Percentiles rank a stretch among this genome's conserved stretches.
Evolutionary conservation across 1,140 invertebrate species (phyloP).

Genomic region (Sitophilus oryzae): DNA sequence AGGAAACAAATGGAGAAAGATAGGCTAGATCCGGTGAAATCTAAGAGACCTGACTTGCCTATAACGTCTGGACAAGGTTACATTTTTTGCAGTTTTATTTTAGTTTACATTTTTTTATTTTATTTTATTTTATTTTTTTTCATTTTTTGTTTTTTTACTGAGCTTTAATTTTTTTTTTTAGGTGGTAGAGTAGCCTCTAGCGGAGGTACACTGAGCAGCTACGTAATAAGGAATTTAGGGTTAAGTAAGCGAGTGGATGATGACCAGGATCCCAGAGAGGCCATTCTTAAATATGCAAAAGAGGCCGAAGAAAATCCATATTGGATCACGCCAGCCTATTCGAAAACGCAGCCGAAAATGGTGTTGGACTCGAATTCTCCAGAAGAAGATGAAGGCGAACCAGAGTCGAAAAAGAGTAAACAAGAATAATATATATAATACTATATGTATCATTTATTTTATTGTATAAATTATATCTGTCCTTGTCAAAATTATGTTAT

Average conservation of each 20-base stretch:
- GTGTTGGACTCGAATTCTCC: conserved; percentile 26
- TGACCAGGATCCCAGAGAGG: conserved; percentile 93
- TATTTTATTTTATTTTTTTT: too few relatives aligned
- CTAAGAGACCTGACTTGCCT: conserved; percentile 88
- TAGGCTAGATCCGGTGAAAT: conserved; percentile 86
- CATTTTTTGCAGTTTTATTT: too few relatives aligned
- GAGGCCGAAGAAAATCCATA: conserved; percentile 96
- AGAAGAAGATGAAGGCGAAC: conserved; percentile 10
- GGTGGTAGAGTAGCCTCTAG: conserved; percentile 91
- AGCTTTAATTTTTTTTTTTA: conserved; percentile 55
- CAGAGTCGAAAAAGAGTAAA: conserved; percentile 14
- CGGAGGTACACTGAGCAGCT: conserved; percentile 94
- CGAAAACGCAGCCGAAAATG: conserved; percentile 73
- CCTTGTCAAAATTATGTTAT: too few relatives aligned
- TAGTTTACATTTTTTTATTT: too few relatives aligned
- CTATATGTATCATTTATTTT: not conserved
- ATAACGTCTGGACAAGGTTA: conserved; percentile 83
- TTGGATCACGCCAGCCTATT: conserved; percentile 90
- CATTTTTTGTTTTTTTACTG: too few relatives aligned
- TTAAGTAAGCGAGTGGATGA: conserved; percentile 89
- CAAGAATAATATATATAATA: not conserved
- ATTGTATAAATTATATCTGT: too few relatives aligned
- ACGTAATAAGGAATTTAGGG: conserved; percentile 93
- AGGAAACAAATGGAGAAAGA: conserved; percentile 91
- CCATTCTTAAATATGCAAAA: conserved; percentile 95